Base-by-base conservation (phyloP, 2,888 invertebrate genomes). In the Meta bourneti region DNA sequence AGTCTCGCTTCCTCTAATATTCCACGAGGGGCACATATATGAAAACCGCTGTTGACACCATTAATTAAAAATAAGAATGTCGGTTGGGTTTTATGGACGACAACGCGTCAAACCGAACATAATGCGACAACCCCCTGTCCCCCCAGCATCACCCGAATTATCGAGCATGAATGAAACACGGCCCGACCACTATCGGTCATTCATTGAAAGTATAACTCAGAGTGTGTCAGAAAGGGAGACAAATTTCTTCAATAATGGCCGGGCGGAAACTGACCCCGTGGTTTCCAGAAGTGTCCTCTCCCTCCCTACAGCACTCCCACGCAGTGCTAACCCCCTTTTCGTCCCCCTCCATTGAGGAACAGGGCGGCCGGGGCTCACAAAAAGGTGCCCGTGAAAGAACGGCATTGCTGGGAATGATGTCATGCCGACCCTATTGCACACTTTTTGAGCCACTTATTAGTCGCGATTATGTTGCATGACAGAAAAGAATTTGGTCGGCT, bases 201-300 rank as follows among this genome's bases (percentile, higher is more conserved):
- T 88, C 91, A 83, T 79, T 79, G 86, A 91, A 86, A 90, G 90
- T 80, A 85, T 78, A 85, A 90, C 90, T 81, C n/a, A 72, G 79
- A 77, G 87, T 49, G 87, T 86, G 82, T 87, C 85, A 85, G 69
- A 74, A n/a, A 34, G 75, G 80, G 85, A 86, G 85, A 90, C 90
- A 86, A 86, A 90, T 91, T 91, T 91, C 91, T 88, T 87, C 74
- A 91, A 91, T 91, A 91, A 91, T 82, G 83, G 87, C 74, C 79
- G 49, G 54, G 61, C 91, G 87, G 82, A 88, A 89, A 79, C 91
- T 91, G 91, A 91, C 86, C 86, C 91, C 78, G 34, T 19, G 70
- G 74, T 82, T 70, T 82, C 52, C 82, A 71, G 61, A 52, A n/a
- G 34, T 48, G 34, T 71, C 69, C 51, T 69, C 61, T 9, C 87